Base-by-base conservation (phyloP, 2,888 invertebrate genomes). In the Pandemis heparana region DNA sequence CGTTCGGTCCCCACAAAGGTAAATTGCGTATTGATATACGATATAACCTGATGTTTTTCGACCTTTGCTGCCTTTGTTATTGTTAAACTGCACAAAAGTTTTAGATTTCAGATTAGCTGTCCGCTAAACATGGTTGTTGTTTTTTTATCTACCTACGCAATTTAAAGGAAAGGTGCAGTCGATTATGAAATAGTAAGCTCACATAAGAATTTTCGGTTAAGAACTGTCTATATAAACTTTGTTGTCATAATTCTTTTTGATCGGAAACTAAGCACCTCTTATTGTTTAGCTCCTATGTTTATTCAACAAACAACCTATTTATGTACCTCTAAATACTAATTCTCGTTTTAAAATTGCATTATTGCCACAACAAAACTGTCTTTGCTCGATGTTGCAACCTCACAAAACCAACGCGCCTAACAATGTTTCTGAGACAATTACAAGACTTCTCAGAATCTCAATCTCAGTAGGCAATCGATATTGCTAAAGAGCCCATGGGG, bases 21-120 rank as follows among this genome's bases (percentile, higher is more conserved):
- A 90, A 86, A 92, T 91, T 90, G 89, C 87, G 89, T 83, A 90
- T 94, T 91, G 94, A 92, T 87, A 92, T 84, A 79, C 84, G 90
- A 90, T 92, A 90, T 90, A 70, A 92, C 90, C 89, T 90, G 90
- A 79, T 89, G 89, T 90, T 91, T 91, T 92, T 90, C 86, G 85
- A 82, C 75, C 70, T 75, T 80, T 83, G 81, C 85, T 79, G 71
- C 80, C 78, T 74, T 81, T 80, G 83, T 77, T 76, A 68, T 79
- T 81, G 76, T 76, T 68, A 79, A 75, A 75, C 79, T 74, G 81
- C 76, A 89, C 87, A 89, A 89, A 81, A 80, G 85, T 82, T 80
- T 85, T 81, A 83, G 82, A 85, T 87, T 87, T 84, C 82, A 85
- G 85, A 89, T 89, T 86, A 85, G 82, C 79, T 82, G 84, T 77